Percentiles rank a stretch among this genome's conserved stretches.
Conservation (phyloP, 92 coral and sea anemone genomes). For the Paramuricea clavata region DNA sequence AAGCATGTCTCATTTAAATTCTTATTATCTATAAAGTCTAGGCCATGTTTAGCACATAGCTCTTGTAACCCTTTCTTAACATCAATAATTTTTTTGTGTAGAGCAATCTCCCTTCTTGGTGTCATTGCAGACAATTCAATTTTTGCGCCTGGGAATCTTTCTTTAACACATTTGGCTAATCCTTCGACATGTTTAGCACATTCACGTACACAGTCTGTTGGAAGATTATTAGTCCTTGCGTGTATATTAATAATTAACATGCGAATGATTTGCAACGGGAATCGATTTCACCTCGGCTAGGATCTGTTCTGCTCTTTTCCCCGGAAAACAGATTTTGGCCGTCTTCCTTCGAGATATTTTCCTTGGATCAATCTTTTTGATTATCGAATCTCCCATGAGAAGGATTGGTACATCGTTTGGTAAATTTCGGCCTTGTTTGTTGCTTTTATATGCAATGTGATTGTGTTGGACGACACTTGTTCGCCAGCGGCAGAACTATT, state of each 20-base stretch:
- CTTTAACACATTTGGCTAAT: background rate
- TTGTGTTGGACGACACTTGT: too few species aligned
- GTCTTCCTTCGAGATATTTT: background rate
- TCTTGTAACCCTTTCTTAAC: background rate
- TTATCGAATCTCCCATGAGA: slow-evolving; percentile 11
- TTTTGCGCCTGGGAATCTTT: slow-evolving; percentile 5
- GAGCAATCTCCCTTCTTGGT: background rate
- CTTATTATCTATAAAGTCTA: slow-evolving; percentile 13
- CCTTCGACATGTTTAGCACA: background rate
- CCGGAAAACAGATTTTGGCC: background rate
- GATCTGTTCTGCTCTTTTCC: background rate
- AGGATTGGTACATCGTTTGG: slow-evolving; percentile 9
- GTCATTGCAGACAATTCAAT: slow-evolving; percentile 2
- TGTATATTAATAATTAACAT: background rate
- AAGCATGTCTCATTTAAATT: slow-evolving; percentile 34
- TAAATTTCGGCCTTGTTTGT: background rate
- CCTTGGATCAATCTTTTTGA: slow-evolving; percentile 18
- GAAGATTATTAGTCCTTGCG: background rate
- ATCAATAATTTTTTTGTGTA: background rate
- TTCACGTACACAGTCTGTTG: background rate
- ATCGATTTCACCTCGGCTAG: background rate
- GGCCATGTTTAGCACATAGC: background rate
- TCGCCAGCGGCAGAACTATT: too few species aligned
- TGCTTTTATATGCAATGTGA: too few species aligned
- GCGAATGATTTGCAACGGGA: background rate